These are phyloP conservation scores for Stenopsyche tienmushanensis DNA, from an alignment of 1,140 invertebrate species.

Conservation along the genomic window DNA sequence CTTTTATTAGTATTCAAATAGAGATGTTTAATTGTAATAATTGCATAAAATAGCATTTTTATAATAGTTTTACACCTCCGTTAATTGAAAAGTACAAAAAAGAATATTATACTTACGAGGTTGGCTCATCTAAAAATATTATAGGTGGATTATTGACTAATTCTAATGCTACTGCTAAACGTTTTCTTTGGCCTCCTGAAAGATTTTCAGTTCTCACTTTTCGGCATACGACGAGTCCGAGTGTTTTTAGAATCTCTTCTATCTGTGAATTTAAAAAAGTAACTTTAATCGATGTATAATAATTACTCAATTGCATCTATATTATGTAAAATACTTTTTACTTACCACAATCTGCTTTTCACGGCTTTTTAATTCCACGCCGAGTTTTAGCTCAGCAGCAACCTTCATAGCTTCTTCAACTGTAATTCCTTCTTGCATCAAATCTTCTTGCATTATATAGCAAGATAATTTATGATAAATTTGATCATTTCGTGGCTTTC, in stretches of 20 bases:
- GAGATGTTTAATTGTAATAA: too few species aligned
- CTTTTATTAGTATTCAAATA: too few species aligned
- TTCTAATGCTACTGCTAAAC: slow-evolving; percentile 83
- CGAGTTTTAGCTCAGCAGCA: slow-evolving; percentile 84
- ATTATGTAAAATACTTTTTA: slow-evolving; percentile 21
- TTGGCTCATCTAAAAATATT: slow-evolving; percentile 92
- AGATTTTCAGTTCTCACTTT: slow-evolving; percentile 69
- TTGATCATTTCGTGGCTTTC: slow-evolving; percentile 69
- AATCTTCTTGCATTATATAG: slow-evolving; percentile 91
- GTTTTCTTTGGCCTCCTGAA: slow-evolving; percentile 86
- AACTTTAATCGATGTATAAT: neutral
- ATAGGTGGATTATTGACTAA: slow-evolving; percentile 85
- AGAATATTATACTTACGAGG: slow-evolving; percentile 69
- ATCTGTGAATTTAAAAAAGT: slow-evolving; percentile 54
- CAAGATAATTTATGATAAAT: slow-evolving; percentile 78
- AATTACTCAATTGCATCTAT: neutral
- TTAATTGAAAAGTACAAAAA: neutral
- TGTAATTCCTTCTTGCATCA: slow-evolving; percentile 75
- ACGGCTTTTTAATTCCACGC: slow-evolving; percentile 48
- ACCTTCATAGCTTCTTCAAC: slow-evolving; percentile 83
- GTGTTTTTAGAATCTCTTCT: slow-evolving; percentile 69
- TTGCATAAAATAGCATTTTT: too few species aligned
- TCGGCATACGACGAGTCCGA: slow-evolving; percentile 64
- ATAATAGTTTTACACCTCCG: too few species aligned
- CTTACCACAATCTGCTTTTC: slow-evolving; percentile 53